Percentiles rank a stretch among this genome's conserved stretches.
These are phyloP conservation scores for Psettodes erumei DNA, from an alignment of 2,113 vertebrate species.

Conservation along the genomic window DNA sequence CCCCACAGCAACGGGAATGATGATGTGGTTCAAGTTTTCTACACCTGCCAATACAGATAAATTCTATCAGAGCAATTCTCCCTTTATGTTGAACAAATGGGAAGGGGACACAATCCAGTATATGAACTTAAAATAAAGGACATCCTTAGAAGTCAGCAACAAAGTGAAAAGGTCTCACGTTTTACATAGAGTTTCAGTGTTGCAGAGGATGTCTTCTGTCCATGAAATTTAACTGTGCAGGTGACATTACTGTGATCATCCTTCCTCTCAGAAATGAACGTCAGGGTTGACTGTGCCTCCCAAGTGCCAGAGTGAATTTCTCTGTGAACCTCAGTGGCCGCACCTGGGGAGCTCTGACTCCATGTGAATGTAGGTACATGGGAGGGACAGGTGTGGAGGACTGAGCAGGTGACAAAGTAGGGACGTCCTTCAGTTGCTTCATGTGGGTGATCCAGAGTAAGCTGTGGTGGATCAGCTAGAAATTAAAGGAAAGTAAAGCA, in stretches of 20 bases:
- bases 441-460: not conserved
- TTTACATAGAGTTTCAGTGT: constrained; percentile 55
- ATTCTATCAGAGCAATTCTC: too few species aligned
- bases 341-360: not conserved
- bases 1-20: constrained; percentile 66
- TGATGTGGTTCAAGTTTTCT: constrained; percentile 64
- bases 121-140: not conserved
- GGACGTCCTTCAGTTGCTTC: constrained; percentile 28
- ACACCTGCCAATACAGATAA: constrained; percentile 45
- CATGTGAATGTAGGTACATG: constrained; percentile 63
- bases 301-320: constrained; percentile 42
- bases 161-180: constrained; percentile 59
- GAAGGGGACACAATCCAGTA: not conserved
- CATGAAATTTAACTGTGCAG: constrained; percentile 60
- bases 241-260: constrained; percentile 55
- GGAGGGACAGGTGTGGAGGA: constrained; percentile 68
- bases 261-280: constrained; percentile 28
- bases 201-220: accelerated
- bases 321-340: constrained; percentile 10
- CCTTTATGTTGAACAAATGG: not conserved
- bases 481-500: not conserved
- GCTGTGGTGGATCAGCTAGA: constrained; percentile 37
- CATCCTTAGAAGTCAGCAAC: not conserved
- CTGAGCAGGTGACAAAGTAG: constrained; percentile 60
- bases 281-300: constrained; percentile 67